Percentiles rank a stretch among this genome's conserved stretches.
phyloP scores from a whole-genome alignment of 2,797 vertebrate species.

The Lepidocolaptes lacrymiger region DNA sequence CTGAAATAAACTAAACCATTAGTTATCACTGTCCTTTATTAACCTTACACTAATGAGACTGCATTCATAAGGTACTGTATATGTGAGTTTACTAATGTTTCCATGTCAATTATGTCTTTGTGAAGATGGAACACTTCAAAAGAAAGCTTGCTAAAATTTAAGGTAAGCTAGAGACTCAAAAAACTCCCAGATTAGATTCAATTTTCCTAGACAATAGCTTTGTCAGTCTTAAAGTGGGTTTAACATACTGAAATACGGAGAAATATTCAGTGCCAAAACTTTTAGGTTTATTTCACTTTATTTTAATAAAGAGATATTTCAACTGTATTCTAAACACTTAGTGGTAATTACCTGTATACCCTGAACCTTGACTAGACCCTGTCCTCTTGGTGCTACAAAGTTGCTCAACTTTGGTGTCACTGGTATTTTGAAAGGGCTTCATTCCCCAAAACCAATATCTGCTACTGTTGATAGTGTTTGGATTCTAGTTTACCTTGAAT shows the following conservation, averaged over 20 bases:
- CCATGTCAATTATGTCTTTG: slow-evolving; percentile 39
- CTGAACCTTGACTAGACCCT: slow-evolving; percentile 46
- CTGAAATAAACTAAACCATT: slow-evolving; percentile 30
- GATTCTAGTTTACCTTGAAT: slow-evolving; percentile 60
- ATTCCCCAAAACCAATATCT: neutral
- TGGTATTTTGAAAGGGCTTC: slow-evolving; percentile 18
- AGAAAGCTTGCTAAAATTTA: slow-evolving; percentile 58
- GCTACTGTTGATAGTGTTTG: neutral
- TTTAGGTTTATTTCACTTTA: neutral
- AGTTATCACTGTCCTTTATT: slow-evolving; percentile 35
- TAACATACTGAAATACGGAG: neutral
- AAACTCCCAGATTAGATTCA: neutral
- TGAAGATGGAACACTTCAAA: slow-evolving; percentile 33
- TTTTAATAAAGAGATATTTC: slow-evolving; percentile 5
- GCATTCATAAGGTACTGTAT: slow-evolving; percentile 33
- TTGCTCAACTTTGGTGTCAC: neutral
- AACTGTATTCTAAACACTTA: slow-evolving; percentile 1
- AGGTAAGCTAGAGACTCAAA: slow-evolving; percentile 49
- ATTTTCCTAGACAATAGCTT: neutral
- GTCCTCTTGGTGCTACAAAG: slow-evolving; percentile 22
- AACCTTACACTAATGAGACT: slow-evolving; percentile 34
- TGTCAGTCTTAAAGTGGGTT: neutral
- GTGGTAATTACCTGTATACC: slow-evolving; percentile 16
- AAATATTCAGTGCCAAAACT: slow-evolving; percentile 33
- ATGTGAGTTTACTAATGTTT: slow-evolving; percentile 2